Conservation (phyloP, 2,113 vertebrate species). For the Protobothrops flavoviridis region DNA sequence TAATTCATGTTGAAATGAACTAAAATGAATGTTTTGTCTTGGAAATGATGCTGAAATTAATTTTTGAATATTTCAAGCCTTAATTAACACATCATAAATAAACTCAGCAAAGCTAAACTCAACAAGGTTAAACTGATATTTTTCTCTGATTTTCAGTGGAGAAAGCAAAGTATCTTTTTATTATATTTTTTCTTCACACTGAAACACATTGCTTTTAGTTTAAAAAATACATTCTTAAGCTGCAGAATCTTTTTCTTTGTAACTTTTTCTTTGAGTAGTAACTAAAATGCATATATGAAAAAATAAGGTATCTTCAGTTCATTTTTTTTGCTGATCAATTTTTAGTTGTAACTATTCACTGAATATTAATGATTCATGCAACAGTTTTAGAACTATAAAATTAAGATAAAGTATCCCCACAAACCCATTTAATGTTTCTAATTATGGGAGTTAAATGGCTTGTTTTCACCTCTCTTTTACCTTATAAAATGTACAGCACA, state of each 20-base stretch:
- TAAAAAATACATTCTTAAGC: no score
- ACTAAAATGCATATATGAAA: neutral
- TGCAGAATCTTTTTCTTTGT: neutral
- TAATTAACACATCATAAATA: neutral
- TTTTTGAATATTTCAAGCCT: neutral
- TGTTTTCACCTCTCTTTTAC: constrained; percentile 5
- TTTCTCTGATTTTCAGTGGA: neutral
- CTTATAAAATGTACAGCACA: neutral
- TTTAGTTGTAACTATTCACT: neutral
- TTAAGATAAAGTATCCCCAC: neutral
- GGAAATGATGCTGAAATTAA: neutral
- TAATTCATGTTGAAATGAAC: neutral
- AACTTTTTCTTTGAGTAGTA: neutral
- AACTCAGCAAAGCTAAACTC: neutral
- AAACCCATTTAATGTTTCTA: neutral
- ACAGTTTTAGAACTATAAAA: neutral
- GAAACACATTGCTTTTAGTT: neutral
- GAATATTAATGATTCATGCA: neutral
- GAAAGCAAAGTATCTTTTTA: neutral
- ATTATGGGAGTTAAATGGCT: constrained; percentile 19
- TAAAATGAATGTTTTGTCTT: neutral
- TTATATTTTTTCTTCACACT: neutral
- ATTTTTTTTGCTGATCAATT: neutral
- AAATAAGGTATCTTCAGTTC: neutral
- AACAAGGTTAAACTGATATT: neutral